phyloP scores from a whole-genome alignment of 2,797 vertebrate species.

The Oreonectes daqikongensis region DNA sequence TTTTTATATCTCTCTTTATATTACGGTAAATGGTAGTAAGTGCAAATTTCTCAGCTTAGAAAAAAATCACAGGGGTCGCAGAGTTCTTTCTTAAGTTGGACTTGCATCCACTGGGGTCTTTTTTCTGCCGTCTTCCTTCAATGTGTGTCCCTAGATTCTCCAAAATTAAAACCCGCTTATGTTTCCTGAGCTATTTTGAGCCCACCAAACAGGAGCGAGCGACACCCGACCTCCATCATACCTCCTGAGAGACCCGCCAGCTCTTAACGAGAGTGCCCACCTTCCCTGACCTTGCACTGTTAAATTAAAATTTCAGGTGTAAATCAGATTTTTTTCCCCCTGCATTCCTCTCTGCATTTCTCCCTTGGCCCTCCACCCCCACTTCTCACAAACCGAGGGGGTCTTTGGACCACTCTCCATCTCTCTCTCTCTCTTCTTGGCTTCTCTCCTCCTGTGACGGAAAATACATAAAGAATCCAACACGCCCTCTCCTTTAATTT shows the following conservation, averaged over 20 bases:
- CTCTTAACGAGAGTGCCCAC: constrained; percentile 59
- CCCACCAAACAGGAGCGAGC: constrained; percentile 61
- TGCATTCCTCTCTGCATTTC: constrained; percentile 35
- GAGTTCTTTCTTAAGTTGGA: constrained; percentile 55
- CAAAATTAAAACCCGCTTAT: constrained; percentile 62
- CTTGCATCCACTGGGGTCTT: constrained; percentile 57
- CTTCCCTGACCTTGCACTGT: constrained; percentile 56
- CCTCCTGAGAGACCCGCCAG: constrained; percentile 54
- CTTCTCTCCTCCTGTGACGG: constrained; percentile 47
- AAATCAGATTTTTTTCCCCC: constrained; percentile 60
- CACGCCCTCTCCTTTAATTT: constrained; percentile 56
- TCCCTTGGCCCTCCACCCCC: constrained; percentile 29
- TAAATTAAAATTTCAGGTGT: constrained; percentile 66
- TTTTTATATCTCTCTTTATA: not conserved
- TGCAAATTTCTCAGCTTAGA: not conserved
- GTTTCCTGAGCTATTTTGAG: constrained; percentile 65
- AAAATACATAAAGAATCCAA: constrained; percentile 53
- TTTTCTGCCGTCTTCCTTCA: constrained; percentile 40
- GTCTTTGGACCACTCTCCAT: constrained; percentile 1
- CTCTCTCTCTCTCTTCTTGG: constrained; percentile 16
- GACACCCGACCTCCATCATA: constrained; percentile 69
- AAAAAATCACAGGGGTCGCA: constrained; percentile 33
- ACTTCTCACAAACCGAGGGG: constrained; percentile 36
- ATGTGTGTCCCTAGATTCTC: constrained; percentile 54
- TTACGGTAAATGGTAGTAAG: not conserved